phyloP scores from a whole-genome alignment of 2,113 vertebrate genomes.

The Ptilonorhynchus violaceus region DNA sequence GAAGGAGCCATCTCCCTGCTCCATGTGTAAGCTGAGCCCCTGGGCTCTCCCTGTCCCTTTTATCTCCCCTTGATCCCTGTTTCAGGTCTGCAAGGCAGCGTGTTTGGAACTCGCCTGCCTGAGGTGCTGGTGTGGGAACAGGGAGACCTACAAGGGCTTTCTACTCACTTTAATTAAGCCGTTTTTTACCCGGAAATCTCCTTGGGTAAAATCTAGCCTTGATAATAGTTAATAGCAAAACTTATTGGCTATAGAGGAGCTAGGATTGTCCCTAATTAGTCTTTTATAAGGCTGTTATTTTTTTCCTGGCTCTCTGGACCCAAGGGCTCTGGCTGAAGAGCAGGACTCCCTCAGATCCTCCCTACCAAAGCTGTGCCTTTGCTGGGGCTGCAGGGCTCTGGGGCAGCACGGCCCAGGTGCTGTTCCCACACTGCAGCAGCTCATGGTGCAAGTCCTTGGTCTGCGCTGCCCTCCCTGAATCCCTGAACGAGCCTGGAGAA shows the following conservation, averaged over 20 bases:
- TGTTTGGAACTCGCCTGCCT: background rate
- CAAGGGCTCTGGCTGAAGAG: background rate
- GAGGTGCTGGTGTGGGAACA: background rate
- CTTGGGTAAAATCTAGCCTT: background rate
- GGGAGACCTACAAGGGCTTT: background rate
- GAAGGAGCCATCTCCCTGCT: background rate
- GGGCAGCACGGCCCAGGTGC: background rate
- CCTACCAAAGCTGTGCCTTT: background rate
- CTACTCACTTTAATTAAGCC: background rate
- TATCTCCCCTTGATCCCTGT: background rate
- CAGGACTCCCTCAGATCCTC: background rate
- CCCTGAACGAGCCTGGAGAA: accelerated
- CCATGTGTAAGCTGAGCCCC: background rate
- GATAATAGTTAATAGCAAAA: background rate
- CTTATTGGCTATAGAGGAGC: background rate
- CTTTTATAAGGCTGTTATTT: background rate
- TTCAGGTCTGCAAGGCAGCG: accelerated
- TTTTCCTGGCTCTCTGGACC: background rate
- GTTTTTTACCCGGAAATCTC: background rate
- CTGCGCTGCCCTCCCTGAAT: background rate
- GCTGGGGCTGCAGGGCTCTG: background rate
- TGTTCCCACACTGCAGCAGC: background rate
- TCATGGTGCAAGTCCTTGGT: accelerated
- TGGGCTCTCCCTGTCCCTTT: background rate
- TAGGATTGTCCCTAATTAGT: background rate